Conservation (phyloP, 2,113 vertebrate species). For the Psittacara wagleri region DNA sequence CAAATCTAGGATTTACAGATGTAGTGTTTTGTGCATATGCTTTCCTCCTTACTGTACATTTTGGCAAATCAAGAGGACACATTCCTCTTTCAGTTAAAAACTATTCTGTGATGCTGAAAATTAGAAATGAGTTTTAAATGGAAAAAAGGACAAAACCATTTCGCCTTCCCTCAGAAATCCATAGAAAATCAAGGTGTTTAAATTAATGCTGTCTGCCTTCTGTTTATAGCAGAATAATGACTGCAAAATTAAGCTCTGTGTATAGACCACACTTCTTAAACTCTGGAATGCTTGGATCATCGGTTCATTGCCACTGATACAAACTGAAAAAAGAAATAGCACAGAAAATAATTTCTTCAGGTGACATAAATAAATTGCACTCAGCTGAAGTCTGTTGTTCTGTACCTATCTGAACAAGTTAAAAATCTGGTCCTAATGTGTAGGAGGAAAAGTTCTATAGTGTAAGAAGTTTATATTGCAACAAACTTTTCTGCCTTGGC, state of each 20-base stretch:
- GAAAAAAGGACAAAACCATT: neutral
- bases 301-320: neutral
- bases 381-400: neutral
- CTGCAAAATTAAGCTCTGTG: neutral
- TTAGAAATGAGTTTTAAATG: neutral
- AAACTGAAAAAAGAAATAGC: neutral
- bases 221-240: neutral
- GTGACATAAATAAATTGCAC: neutral
- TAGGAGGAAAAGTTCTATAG: conserved; percentile 1
- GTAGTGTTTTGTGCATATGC: neutral
- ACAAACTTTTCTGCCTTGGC: neutral
- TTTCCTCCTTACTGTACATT: neutral
- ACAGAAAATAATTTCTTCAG: neutral
- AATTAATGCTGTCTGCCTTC: neutral
- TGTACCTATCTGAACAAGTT: neutral
- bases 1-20: neutral
- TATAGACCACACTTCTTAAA: neutral
- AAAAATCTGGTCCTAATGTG: neutral
- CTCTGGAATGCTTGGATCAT: neutral
- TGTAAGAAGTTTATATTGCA: neutral
- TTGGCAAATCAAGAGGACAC: neutral
- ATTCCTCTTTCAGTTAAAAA: neutral
- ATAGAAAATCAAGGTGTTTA: neutral
- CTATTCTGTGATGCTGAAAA: neutral
- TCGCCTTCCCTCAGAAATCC: neutral